A percentile compares a stretch with the other conserved stretches of the same genome.
phyloP scores from a whole-genome alignment of 2,113 vertebrate species.

The Callipepla californica region DNA sequence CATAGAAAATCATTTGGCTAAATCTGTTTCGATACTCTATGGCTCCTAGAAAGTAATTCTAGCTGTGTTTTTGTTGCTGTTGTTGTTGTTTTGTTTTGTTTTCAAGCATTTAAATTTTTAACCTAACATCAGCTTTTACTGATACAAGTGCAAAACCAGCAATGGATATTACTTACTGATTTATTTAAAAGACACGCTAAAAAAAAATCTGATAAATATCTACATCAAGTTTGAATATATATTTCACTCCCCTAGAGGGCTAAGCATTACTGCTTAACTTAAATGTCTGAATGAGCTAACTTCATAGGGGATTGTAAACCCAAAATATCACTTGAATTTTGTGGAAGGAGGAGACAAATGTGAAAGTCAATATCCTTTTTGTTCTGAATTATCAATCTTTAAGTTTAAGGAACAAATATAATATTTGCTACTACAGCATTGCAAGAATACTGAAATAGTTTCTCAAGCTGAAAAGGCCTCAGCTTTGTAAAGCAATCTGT shows the following conservation, averaged over 20 bases:
- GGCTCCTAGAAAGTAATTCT: background rate
- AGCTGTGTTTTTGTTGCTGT: background rate
- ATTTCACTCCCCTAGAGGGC: background rate
- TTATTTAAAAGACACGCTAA: constrained; percentile 7
- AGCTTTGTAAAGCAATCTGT: background rate
- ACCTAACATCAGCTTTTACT: background rate
- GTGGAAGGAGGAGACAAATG: background rate
- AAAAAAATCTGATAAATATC: background rate
- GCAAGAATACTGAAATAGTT: background rate
- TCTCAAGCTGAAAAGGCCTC: background rate
- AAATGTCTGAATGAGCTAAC: background rate
- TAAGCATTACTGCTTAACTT: background rate
- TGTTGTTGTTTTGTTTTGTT: background rate
- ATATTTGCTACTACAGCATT: background rate
- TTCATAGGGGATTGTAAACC: background rate
- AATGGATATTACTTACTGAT: background rate
- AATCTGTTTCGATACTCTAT: background rate
- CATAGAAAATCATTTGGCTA: background rate
- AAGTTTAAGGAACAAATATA: background rate
- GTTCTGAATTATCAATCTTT: constrained; percentile 5
- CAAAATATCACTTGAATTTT: background rate
- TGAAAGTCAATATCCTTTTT: background rate
- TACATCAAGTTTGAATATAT: background rate
- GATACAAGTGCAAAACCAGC: background rate
- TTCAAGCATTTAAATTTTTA: background rate